Percentiles rank a stretch among this genome's conserved stretches.
These are phyloP conservation scores for Rotaria socialis DNA, from an alignment of 2,888 invertebrate genomes.

Conservation along the genomic window DNA sequence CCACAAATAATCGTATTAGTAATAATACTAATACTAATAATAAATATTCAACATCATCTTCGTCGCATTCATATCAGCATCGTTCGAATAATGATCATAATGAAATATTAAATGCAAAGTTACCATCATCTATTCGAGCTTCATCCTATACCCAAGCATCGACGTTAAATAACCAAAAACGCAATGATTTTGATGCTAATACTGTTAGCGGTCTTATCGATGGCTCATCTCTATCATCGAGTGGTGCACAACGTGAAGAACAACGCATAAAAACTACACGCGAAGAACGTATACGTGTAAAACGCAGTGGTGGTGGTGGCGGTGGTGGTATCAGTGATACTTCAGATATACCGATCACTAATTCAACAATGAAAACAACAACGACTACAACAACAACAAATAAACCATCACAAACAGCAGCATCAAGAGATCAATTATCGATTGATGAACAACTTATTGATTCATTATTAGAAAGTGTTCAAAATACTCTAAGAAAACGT, in stretches of 20 bases:
- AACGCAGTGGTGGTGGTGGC: neutral
- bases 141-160: conserved; percentile 28
- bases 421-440: conserved; percentile 28
- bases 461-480: conserved; percentile 33
- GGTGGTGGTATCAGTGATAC: neutral
- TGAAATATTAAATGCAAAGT: neutral
- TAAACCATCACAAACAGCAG: neutral
- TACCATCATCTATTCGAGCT: neutral
- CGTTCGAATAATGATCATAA: neutral
- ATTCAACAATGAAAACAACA: neutral
- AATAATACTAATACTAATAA: neutral
- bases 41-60: neutral
- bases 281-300: conserved; percentile 35
- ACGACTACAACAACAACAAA: neutral
- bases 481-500: conserved; percentile 30
- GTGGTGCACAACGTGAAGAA: neutral
- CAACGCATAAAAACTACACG: neutral
- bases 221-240: neutral
- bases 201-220: conserved; percentile 30
- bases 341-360: neutral
- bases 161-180: conserved; percentile 17
- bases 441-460: conserved; percentile 35
- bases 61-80: neutral
- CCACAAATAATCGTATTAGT: neutral
- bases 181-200: conserved; percentile 3